Evolutionary conservation across 1,140 invertebrate genomes (phyloP).

Genomic region (Drosophila erecta): DNA sequence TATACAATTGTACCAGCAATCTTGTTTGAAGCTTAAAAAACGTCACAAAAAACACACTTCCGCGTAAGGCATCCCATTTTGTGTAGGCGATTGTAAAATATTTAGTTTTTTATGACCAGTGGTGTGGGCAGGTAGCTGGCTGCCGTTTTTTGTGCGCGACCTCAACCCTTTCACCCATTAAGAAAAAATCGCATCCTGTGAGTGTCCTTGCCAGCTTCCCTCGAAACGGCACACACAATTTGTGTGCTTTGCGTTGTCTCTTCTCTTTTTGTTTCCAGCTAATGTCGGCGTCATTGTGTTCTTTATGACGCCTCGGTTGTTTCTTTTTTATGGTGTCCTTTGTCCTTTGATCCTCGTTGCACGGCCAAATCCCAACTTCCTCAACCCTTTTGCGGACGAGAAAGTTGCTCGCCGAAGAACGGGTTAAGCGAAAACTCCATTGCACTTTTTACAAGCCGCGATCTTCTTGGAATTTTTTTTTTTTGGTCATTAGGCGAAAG

Average conservation of each 20-base stretch:
- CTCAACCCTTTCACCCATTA: constrained; percentile 77
- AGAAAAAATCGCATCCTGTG: constrained; percentile 51
- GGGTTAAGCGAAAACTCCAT: constrained; percentile 54
- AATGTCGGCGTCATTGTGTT: constrained; percentile 69
- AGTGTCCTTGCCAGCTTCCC: constrained; percentile 59
- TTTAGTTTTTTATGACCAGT: constrained; percentile 69
- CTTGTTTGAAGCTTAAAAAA: constrained; percentile 36
- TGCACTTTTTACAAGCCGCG: constrained; percentile 60
- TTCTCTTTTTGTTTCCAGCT: constrained; percentile 65
- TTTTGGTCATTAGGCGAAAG: constrained; percentile 55
- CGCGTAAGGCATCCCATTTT: constrained; percentile 60
- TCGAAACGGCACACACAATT: constrained; percentile 32
- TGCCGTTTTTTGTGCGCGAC: constrained; percentile 52
- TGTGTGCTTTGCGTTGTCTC: constrained; percentile 16
- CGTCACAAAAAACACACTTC: constrained; percentile 49
- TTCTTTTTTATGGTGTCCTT: constrained; percentile 67
- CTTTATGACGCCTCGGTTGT: constrained; percentile 71
- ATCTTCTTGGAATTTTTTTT: constrained; percentile 44
- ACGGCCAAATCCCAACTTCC: constrained; percentile 51
- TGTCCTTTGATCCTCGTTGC: constrained; percentile 45
- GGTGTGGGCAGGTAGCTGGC: constrained; percentile 12
- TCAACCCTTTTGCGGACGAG: constrained; percentile 59
- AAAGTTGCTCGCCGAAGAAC: constrained; percentile 52
- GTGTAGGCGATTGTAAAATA: constrained; percentile 61
- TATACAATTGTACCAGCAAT: constrained; percentile 51